Evolutionary conservation across 2,113 vertebrate genomes (phyloP), one percentile per base, ranked within the genome.

Genomic region (Myotis brandtii): DNA sequence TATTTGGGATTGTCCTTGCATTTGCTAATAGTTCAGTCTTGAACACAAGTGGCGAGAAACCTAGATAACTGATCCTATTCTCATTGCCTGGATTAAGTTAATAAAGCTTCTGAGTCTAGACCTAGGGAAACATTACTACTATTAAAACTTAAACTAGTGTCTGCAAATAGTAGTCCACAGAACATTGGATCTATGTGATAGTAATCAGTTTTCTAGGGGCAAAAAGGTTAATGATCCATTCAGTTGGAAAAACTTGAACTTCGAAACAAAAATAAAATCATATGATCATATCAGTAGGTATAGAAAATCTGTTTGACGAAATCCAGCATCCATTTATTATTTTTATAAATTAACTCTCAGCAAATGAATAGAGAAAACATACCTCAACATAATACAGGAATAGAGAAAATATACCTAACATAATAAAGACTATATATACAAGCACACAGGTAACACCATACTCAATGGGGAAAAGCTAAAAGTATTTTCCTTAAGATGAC

Each of bases 51-150:
- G 43, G 27, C n/a, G 62, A 67, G 84, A 93, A 93, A 76, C 23
- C 34, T 86, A 54, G 54, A 11, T 56, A 87, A 88, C 0, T 56
- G 34, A 84, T 89, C 40, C 30, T 87, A 40, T 82, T 59, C 64
- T 59, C 3, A 2, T 52, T 72, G n/a, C 37, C 46, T 30, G 14
- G 27, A 72, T 86, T 20, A 90, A 91, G n/a, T 67, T 62, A 95
- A 86, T 34, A 93, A 96, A 91, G 37, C 21, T 56, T 91, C 40
- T 76, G 32, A 82, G 8, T 75, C 37, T 72, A 93, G 70, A 79
- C 43, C 13, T 37, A 77, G 34, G 52, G 21, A 92, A 95, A 46
- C 12, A 75, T 52, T 66, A 81, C 32, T 56, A 52, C 17, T 48
- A 62, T 40, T 90, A 81, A 96, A 90, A 81, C 27, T 66, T 72